phyloP scores from a whole-genome alignment of 2,888 invertebrate genomes.

The Gerris lacustris region DNA sequence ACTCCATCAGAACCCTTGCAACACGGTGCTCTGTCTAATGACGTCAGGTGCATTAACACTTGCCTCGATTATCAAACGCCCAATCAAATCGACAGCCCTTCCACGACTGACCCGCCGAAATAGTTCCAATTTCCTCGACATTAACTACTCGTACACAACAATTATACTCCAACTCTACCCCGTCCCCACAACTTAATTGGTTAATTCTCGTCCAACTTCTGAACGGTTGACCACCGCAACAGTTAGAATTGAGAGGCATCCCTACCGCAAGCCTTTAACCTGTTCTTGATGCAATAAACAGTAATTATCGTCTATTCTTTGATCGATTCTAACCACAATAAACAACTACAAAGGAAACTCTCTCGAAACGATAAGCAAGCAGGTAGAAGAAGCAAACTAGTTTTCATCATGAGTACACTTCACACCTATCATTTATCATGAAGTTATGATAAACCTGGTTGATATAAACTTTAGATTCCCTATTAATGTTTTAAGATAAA shows the following conservation, averaged over 20 bases:
- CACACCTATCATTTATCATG: too few relatives aligned
- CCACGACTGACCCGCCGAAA: not conserved
- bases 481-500: too few relatives aligned
- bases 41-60: not conserved
- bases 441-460: too few relatives aligned
- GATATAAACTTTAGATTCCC: too few relatives aligned
- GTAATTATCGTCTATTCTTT: not conserved
- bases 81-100: not conserved
- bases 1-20: too few relatives aligned
- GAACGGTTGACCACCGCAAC: not conserved
- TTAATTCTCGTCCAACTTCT: not conserved
- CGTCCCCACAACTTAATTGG: conserved; percentile 1
- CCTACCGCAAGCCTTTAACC: not conserved
- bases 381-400: too few relatives aligned
- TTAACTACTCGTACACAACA: not conserved
- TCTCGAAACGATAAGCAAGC: too few relatives aligned
- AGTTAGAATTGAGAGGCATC: not conserved
- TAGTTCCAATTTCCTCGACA: not conserved
- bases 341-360: too few relatives aligned
- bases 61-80: conserved; percentile 1
- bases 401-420: too few relatives aligned
- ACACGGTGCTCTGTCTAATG: too few relatives aligned
- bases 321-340: too few relatives aligned
- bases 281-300: conserved; percentile 2
- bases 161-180: not conserved